Evolutionary conservation across 2,797 vertebrate genomes (phyloP).

Genomic region (Xiphophorus birchmanni): DNA sequence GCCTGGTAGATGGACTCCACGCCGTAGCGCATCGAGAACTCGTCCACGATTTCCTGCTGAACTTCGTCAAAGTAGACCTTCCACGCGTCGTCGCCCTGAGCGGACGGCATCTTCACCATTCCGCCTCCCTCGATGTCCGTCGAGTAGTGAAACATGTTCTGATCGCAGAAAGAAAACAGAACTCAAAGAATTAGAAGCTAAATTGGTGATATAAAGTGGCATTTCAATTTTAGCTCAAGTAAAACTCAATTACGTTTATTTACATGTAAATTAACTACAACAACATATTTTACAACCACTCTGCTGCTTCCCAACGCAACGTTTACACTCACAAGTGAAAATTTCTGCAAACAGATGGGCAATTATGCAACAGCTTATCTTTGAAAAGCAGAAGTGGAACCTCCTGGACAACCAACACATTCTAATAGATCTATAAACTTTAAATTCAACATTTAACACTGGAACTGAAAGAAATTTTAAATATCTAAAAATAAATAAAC

Average conservation of each 20-base stretch:
- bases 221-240: too few species aligned
- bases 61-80: slow-evolving; percentile 97
- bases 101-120: slow-evolving; percentile 87
- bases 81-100: slow-evolving; percentile 94
- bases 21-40: slow-evolving; percentile 97
- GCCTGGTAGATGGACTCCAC: slow-evolving; percentile 97
- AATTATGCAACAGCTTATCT: too few species aligned
- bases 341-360: too few species aligned
- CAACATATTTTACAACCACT: background rate
- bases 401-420: too few species aligned
- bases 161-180: background rate
- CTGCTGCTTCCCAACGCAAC: too few species aligned
- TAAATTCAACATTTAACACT: too few species aligned
- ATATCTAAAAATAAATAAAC: too few species aligned
- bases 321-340: too few species aligned
- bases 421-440: too few species aligned
- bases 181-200: background rate
- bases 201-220: too few species aligned
- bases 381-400: too few species aligned
- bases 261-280: background rate
- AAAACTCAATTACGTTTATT: background rate
- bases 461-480: too few species aligned
- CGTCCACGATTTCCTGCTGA: slow-evolving; percentile 94
- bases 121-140: slow-evolving; percentile 89
- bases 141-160: slow-evolving; percentile 94